A percentile compares a stretch with the other conserved stretches of the same genome.
Conservation (phyloP, 2,113 vertebrate species). For the Ageneiosus marmoratus region DNA sequence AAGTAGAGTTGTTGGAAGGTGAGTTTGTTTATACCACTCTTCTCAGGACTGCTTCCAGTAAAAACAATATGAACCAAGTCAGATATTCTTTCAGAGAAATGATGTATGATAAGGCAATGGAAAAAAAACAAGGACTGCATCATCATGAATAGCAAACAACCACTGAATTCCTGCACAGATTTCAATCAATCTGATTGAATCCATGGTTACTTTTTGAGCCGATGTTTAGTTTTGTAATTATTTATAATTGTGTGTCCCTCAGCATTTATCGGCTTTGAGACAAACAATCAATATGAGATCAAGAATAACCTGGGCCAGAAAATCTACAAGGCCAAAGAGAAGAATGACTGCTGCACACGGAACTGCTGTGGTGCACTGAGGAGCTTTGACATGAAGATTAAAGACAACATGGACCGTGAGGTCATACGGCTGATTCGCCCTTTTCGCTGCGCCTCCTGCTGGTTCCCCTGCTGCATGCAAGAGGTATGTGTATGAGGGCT, state of each 20-base stretch:
- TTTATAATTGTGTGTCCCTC: background rate
- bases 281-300: slow-evolving; percentile 83
- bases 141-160: too few relatives aligned
- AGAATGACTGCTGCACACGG: slow-evolving; percentile 84
- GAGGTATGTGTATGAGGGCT: slow-evolving; percentile 71
- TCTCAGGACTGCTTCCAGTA: background rate
- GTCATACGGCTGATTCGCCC: slow-evolving; percentile 84
- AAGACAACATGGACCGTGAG: slow-evolving; percentile 78
- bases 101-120: background rate
- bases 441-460: slow-evolving; percentile 82
- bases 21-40: slow-evolving; percentile 26
- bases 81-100: background rate
- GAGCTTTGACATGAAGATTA: slow-evolving; percentile 84
- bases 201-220: background rate
- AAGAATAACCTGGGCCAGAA: slow-evolving; percentile 83
- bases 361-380: slow-evolving; percentile 86
- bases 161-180: too few relatives aligned
- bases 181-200: too few relatives aligned
- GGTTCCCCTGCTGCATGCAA: slow-evolving; percentile 87
- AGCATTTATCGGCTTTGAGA: slow-evolving; percentile 84
- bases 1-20: slow-evolving; percentile 86
- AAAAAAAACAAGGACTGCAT: too few relatives aligned
- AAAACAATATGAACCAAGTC: background rate
- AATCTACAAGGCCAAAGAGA: slow-evolving; percentile 84
- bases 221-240: background rate